Evolutionary conservation across 1,140 invertebrate species (phyloP).

Genomic region (Diachasmimorpha longicaudata): DNA sequence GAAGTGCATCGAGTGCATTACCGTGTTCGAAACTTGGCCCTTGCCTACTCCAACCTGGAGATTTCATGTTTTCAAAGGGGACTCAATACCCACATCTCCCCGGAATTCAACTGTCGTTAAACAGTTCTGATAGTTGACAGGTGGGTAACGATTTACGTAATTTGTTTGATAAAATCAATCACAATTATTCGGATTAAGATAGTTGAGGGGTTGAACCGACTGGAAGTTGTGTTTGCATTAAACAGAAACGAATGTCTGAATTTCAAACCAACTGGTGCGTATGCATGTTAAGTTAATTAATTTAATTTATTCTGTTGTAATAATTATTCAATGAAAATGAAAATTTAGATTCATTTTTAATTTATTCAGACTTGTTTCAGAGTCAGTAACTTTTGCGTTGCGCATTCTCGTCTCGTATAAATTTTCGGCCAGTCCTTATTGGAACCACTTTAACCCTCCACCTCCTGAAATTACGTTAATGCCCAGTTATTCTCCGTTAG

Average conservation of each 20-base stretch:
- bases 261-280: too few relatives aligned
- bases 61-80: constrained; percentile 1
- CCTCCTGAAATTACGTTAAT: constrained; percentile 24
- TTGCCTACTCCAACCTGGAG: background rate
- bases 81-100: background rate
- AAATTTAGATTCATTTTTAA: too few relatives aligned
- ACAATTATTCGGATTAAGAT: too few relatives aligned
- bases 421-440: constrained; percentile 38
- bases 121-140: constrained; percentile 43
- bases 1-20: constrained; percentile 37
- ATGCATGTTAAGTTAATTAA: too few relatives aligned
- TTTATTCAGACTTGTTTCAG: too few relatives aligned
- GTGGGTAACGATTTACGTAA: background rate
- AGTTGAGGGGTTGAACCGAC: too few relatives aligned
- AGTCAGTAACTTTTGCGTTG: too few relatives aligned
- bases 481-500: constrained; percentile 9
- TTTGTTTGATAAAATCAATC: too few relatives aligned
- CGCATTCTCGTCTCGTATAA: constrained; percentile 38
- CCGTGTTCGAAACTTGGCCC: constrained; percentile 33
- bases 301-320: too few relatives aligned
- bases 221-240: too few relatives aligned
- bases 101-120: background rate
- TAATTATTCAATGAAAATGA: too few relatives aligned
- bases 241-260: too few relatives aligned
- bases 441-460: constrained; percentile 14